A percentile compares a stretch with the other conserved stretches of the same genome.
Evolutionary conservation across 1,140 invertebrate genomes (phyloP).

Genomic region (Cydia strobilella): DNA sequence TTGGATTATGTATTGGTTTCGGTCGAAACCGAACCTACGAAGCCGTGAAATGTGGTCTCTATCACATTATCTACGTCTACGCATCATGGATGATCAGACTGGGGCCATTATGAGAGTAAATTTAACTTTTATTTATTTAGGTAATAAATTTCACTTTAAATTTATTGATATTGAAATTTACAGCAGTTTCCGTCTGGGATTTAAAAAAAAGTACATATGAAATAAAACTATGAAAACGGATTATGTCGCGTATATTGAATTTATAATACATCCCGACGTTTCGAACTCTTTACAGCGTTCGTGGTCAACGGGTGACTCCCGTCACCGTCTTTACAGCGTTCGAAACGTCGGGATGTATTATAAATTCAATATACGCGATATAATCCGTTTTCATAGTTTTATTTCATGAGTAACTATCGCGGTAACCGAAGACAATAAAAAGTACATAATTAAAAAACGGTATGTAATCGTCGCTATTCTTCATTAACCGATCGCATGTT

Average conservation of each 20-base stretch:
- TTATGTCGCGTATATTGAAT: no score
- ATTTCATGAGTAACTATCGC: no score
- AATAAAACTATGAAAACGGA: no score
- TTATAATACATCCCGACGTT: no score
- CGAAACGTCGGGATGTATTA: no score
- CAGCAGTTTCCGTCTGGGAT: background rate
- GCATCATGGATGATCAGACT: slow-evolving; percentile 18
- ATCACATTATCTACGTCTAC: slow-evolving; percentile 31
- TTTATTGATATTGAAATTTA: background rate
- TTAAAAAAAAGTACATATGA: no score
- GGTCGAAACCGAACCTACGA: slow-evolving; percentile 5
- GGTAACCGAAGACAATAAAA: no score
- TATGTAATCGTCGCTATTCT: background rate
- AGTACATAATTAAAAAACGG: background rate
- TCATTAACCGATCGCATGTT: background rate
- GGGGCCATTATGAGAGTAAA: background rate
- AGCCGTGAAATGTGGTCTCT: slow-evolving; percentile 28
- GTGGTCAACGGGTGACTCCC: no score
- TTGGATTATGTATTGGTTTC: slow-evolving; percentile 17
- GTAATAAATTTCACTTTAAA: background rate
- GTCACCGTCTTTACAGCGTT: no score
- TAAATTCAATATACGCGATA: no score
- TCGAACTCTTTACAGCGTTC: no score
- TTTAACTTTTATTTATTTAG: slow-evolving; percentile 24
- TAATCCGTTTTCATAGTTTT: no score